These are phyloP conservation scores for Patella depressa DNA, from an alignment of 2,888 invertebrate species.

Conservation along the genomic window DNA sequence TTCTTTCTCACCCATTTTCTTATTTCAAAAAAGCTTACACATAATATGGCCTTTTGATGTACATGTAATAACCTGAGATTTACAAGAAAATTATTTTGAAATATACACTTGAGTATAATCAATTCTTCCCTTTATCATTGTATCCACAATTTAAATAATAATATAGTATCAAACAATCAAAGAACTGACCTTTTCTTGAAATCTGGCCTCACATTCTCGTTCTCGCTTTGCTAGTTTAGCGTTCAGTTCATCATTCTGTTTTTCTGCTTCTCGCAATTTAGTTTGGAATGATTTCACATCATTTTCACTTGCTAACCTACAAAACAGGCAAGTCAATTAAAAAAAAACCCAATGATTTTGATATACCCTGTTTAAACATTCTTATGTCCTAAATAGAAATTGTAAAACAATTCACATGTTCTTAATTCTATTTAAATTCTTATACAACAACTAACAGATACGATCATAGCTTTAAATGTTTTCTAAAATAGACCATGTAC, in stretches of 20 bases:
- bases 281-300: conserved; percentile 88
- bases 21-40: too few relatives aligned
- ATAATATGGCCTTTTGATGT: too few relatives aligned
- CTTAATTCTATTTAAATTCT: too few relatives aligned
- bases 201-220: conserved; percentile 89
- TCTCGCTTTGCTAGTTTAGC: conserved; percentile 90
- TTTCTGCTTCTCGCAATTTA: conserved; percentile 89
- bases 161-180: too few relatives aligned
- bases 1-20: too few relatives aligned
- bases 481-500: not conserved
- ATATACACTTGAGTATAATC: not conserved
- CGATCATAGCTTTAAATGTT: not conserved
- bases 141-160: not conserved
- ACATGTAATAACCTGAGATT: too few relatives aligned
- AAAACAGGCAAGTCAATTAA: conserved; percentile 17
- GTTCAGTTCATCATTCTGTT: conserved; percentile 89
- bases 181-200: conserved; percentile 80
- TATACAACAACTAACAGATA: not conserved
- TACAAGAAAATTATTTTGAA: not conserved
- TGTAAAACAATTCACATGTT: too few relatives aligned
- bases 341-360: too few relatives aligned
- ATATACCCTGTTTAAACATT: too few relatives aligned
- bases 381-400: too few relatives aligned
- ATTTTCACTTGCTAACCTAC: conserved; percentile 88
- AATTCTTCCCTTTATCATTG: not conserved